Base-by-base conservation (phyloP, 2,113 vertebrate species). In the Thalassarche chlororhynchos region DNA sequence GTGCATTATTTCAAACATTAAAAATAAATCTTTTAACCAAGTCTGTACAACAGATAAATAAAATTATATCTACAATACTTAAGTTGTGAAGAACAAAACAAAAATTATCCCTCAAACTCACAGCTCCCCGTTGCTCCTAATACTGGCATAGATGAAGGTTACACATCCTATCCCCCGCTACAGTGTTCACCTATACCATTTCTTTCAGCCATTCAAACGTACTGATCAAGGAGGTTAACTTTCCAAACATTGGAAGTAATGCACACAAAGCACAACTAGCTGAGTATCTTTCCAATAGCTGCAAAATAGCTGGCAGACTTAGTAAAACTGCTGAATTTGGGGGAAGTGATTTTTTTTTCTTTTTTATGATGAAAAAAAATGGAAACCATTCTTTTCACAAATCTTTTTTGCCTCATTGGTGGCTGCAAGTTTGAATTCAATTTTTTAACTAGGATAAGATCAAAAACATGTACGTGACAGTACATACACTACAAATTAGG, bases 1-100 rank as follows among this genome's bases (percentile, higher is more conserved):
- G 96, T 98, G 95, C 97, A 98, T 96, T 97, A 97, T 96, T 93
- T 97, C 96, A 96, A 93, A 95, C 96, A 95, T 95, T 84, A 97
- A 98, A 98, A 98, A 98, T 96, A 98, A 97, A 97, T 94, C 92
- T 97, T 96, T 97, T 91, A 97, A 97, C 88, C 89, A 68, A 97
- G 87, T 97, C 94, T 98, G 97, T 98, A 98, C 96, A 98, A 98
- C 95, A 93, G 93, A 97, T 98, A 98, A 98, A 98, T 97, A 97
- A 96, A 94, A 75, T 90, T 71, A 16, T 96, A 96, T 96, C 97
- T 97, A 96, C 93, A 98, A 97, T 74, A 98, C 85, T 97, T 94
- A 93, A 55, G 84, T 90, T 93, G 90, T 96, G 97, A 98, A 96
- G 69, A 96, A 94, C 87, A 89, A 94, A 92, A 82, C 54, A 82